Evolutionary conservation across 2,888 invertebrate genomes (phyloP), one percentile per base, ranked within the genome.

Genomic region (Terebella lapidaria): DNA sequence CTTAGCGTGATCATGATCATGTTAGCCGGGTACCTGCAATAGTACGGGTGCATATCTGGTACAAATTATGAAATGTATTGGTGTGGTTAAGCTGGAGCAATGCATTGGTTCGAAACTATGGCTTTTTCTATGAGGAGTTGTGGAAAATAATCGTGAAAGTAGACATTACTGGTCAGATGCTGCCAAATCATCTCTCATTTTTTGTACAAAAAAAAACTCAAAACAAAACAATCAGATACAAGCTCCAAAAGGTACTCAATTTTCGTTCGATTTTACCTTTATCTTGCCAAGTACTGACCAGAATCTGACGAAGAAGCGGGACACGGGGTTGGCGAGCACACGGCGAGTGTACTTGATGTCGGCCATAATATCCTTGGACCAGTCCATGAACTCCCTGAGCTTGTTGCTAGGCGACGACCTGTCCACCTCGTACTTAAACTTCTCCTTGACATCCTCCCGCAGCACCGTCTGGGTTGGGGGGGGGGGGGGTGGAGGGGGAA

Each of bases 401-500:
- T 80, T 80, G 70, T 77, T 77, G 66, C 75, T 78, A n/a, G 79
- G 77, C 1, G 77, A 74, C 0, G 79, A 68, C 3, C 79, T 67
- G 61, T 80, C 78, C 49, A 80, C 78, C 57, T 77, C 77, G 65
- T 78, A 80, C 61, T 80, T 80, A 59, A 80, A 75, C 60, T 76
- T 72, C 56, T 80, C 79, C 61, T 78, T 80, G 53, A 80, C 77
- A 59, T 77, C 75, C 55, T 78, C 75, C 58, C 80, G 65, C 5
- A 80, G 63, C 3, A 77, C 76, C 57, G 71, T 72, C 76, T 77
- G 69, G n/a, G n/a, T n/a, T n/a, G n/a, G n/a, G n/a, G n/a, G n/a
- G n/a, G n/a, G n/a, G n/a, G n/a, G n/a, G n/a, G n/a, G n/a, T n/a
- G 5, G 58, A 59, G 15, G 22, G 10, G 22, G 10, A 35, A 15